These are phyloP conservation scores for Pollenia griseotomentosa DNA, from an alignment of 2,888 invertebrate genomes.

Conservation along the genomic window DNA sequence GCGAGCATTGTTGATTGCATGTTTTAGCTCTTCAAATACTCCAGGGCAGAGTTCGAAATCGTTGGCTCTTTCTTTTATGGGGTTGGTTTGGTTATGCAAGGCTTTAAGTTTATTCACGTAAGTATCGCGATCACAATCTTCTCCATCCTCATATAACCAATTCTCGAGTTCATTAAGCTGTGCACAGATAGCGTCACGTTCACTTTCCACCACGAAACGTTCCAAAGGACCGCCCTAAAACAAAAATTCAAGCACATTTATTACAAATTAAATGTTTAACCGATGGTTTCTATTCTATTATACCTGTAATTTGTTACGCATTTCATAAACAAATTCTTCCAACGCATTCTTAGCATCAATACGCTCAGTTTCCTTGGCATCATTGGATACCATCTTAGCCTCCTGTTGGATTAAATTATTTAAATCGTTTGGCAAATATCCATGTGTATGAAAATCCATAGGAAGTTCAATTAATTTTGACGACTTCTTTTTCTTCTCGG, in stretches of 20 bases:
- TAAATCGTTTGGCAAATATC: slow-evolving; percentile 89
- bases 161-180: slow-evolving; percentile 94
- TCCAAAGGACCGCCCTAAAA: slow-evolving; percentile 89
- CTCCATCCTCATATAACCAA: slow-evolving; percentile 98
- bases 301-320: slow-evolving; percentile 92
- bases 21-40: slow-evolving; percentile 92
- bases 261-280: background rate
- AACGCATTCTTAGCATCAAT: slow-evolving; percentile 98
- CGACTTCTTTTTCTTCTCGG: slow-evolving; percentile 91
- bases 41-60: slow-evolving; percentile 92
- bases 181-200: slow-evolving; percentile 87
- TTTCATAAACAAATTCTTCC: slow-evolving; percentile 99
- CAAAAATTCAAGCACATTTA: background rate
- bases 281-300: background rate
- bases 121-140: slow-evolving; percentile 92
- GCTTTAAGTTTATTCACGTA: slow-evolving; percentile 88
- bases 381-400: slow-evolving; percentile 92
- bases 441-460: slow-evolving; percentile 90
- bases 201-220: slow-evolving; percentile 90
- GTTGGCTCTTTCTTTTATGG: slow-evolving; percentile 92
- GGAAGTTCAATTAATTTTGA: slow-evolving; percentile 94
- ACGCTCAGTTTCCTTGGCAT: slow-evolving; percentile 96
- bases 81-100: slow-evolving; percentile 92
- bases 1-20: slow-evolving; percentile 91
- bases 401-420: slow-evolving; percentile 92